Evolutionary conservation across 2,113 vertebrate genomes (phyloP).

Genomic region (Malurus melanocephalus): DNA sequence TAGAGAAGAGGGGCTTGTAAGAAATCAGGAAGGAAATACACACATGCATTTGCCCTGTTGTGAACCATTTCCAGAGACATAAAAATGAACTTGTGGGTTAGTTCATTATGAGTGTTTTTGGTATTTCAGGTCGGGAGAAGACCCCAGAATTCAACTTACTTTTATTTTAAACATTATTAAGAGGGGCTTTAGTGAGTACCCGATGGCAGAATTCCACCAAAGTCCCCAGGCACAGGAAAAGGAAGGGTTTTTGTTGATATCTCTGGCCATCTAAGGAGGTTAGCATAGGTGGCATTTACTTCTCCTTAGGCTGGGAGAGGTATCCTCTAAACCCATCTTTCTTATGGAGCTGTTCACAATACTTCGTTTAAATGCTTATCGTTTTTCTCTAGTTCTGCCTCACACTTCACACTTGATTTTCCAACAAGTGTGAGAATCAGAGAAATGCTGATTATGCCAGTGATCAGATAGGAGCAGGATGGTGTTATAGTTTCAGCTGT

Average conservation of each 20-base stretch:
- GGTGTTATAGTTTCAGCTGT: not conserved
- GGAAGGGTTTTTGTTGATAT: not conserved
- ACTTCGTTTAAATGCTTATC: not conserved
- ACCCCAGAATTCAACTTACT: not conserved
- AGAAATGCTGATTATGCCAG: not conserved
- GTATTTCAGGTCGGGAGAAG: not conserved
- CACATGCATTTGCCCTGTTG: not conserved
- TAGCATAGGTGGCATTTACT: not conserved
- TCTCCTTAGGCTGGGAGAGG: not conserved
- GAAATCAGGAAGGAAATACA: not conserved
- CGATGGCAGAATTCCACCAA: not conserved
- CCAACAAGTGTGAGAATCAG: not conserved
- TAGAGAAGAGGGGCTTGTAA: not conserved
- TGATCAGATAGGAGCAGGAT: not conserved
- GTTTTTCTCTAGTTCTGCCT: not conserved
- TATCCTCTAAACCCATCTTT: not conserved
- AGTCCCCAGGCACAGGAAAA: not conserved
- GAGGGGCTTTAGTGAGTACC: not conserved
- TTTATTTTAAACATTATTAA: not conserved
- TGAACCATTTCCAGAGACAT: not conserved
- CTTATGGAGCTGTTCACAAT: not conserved
- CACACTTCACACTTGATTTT: not conserved
- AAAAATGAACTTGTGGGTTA: not conserved
- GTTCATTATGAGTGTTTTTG: not conserved
- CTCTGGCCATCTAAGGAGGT: not conserved